phyloP scores from a whole-genome alignment of 1,140 invertebrate genomes.

The Saccostrea echinata region DNA sequence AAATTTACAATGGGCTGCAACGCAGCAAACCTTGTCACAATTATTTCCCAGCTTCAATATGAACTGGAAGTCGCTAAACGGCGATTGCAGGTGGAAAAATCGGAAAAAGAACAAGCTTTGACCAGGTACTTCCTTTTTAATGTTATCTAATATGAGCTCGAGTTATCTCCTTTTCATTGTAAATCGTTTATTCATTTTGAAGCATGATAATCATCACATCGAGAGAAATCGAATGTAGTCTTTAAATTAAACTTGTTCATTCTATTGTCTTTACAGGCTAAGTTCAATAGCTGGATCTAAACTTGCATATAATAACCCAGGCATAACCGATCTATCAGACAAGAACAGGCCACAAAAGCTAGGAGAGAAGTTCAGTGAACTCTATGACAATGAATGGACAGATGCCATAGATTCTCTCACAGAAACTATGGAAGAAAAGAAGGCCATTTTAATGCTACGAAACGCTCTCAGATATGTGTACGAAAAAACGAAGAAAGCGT shows the following conservation, averaged over 20 bases:
- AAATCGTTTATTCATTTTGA: no score
- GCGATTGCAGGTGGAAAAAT: neutral
- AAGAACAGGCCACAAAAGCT: slow-evolving; percentile 22
- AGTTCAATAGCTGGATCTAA: slow-evolving; percentile 33
- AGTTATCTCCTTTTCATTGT: no score
- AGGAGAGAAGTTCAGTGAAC: slow-evolving; percentile 34
- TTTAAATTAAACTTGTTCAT: neutral
- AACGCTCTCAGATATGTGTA: neutral
- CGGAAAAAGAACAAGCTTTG: neutral
- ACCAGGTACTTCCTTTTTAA: neutral
- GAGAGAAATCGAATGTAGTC: no score
- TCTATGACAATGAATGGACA: slow-evolving; percentile 45
- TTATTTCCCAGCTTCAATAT: neutral
- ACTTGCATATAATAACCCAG: slow-evolving; percentile 33
- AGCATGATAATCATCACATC: no score
- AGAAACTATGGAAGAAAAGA: neutral
- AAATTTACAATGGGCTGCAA: no score
- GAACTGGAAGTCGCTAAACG: slow-evolving; percentile 1
- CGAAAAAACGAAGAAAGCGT: neutral
- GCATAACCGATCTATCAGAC: slow-evolving; percentile 21
- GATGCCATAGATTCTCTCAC: slow-evolving; percentile 5
- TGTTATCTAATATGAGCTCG: neutral
- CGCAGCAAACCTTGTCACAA: no score
- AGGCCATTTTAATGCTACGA: neutral
- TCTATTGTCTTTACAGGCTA: neutral